Conservation (phyloP, 2,888 invertebrate genomes). For the Metacarcinus magister region DNA sequence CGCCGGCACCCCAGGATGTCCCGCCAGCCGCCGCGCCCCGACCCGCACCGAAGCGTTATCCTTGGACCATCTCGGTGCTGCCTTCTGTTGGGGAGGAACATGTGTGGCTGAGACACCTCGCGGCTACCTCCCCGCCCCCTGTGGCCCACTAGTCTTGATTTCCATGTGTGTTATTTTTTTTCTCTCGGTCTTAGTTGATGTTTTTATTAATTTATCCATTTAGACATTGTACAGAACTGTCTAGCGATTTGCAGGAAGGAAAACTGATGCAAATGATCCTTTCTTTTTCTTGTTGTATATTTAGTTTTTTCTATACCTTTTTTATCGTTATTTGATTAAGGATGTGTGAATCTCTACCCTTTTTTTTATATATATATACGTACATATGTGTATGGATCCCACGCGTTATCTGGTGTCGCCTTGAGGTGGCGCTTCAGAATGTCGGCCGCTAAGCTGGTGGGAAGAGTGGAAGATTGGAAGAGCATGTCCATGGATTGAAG, state of each 20-base stretch:
- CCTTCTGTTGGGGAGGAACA: slow-evolving; percentile 55
- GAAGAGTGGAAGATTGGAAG: neutral
- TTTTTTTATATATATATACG: neutral
- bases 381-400: neutral
- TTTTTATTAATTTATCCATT: slow-evolving; percentile 55
- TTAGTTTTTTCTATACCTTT: neutral
- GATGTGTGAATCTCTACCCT: neutral
- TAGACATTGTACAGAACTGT: slow-evolving; percentile 35
- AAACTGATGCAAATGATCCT: neutral
- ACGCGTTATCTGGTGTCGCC: neutral
- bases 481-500: neutral
- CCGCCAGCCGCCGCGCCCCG: slow-evolving; percentile 27
- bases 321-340: slow-evolving; percentile 53
- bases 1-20: neutral
- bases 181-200: neutral
- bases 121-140: slow-evolving; percentile 4
- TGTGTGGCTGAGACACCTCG: neutral
- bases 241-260: neutral
- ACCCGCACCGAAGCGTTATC: neutral
- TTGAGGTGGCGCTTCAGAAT: neutral
- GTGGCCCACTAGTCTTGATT: slow-evolving; percentile 72
- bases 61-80: slow-evolving; percentile 66
- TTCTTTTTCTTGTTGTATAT: slow-evolving; percentile 58
- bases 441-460: slow-evolving; percentile 36
- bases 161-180: slow-evolving; percentile 33